A percentile compares a stretch with the other conserved stretches of the same genome.
These are phyloP conservation scores for Chrysolina americana DNA, from an alignment of 2,888 invertebrate genomes.

Conservation along the genomic window DNA sequence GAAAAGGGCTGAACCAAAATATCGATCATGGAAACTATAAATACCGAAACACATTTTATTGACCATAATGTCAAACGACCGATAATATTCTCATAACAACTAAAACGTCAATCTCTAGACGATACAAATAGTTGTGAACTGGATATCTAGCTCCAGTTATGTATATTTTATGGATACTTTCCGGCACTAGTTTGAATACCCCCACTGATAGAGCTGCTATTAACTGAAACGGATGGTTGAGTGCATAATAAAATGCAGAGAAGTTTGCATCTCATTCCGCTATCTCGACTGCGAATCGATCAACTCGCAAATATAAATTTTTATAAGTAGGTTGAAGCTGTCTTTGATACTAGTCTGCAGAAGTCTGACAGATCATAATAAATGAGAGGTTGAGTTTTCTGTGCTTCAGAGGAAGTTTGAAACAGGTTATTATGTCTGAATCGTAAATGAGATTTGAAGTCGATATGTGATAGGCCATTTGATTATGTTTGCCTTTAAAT, in stretches of 20 bases:
- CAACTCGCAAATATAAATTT: not conserved
- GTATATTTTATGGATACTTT: conserved; percentile 14
- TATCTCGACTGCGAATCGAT: not conserved
- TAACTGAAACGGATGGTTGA: not conserved
- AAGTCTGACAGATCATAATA: no score
- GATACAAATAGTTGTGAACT: conserved; percentile 6
- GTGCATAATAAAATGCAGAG: not conserved
- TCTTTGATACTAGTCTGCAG: no score
- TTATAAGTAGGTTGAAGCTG: no score
- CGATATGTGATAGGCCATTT: no score
- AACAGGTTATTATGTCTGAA: no score
- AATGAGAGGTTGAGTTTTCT: no score
- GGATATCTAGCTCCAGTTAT: conserved; percentile 2
- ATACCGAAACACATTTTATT: not conserved
- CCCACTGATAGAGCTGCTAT: not conserved
- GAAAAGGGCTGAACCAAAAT: no score
- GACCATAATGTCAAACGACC: not conserved
- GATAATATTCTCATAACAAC: not conserved
- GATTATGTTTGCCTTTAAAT: no score
- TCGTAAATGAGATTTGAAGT: no score
- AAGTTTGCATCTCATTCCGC: not conserved
- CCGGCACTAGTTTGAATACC: not conserved
- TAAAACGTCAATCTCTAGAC: not conserved
- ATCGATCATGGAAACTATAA: no score
- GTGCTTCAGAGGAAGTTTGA: no score